Base-by-base conservation (phyloP, 2,888 invertebrate species). In the Drosophila melanosoma region DNA sequence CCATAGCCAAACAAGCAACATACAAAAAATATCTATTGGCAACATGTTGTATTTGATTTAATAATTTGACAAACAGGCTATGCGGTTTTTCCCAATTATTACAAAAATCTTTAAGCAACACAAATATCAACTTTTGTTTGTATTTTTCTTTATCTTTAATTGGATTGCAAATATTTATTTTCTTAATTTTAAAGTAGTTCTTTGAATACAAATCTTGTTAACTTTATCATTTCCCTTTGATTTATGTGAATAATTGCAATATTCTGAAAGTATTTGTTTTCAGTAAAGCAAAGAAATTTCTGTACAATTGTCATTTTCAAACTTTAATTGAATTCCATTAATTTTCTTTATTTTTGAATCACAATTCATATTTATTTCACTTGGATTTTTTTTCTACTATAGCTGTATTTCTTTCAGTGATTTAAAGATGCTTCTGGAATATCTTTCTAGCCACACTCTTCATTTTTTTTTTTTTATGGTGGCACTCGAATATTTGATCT, bases 401-500 rank as follows among this genome's bases (percentile, higher is more conserved):
- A n/a, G n/a, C n/a, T n/a, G n/a, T n/a, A n/a, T 40, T 45, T 45
- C 15, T 23, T 23, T 23, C 15, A 23, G 15, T 45, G 20, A 45
- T 23, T 45, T 15, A 15, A 15, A 23, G 23, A 17, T 11, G 15
- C 17, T 54, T 11, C 15, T 6, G 17, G n/a, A 29, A 56, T 26
- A 29, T 17, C n/a, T 7, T 54, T 54, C 1, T 2, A 20, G 48
- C n/a, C 48, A 40, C 66, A 38, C 33, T 35, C 54, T 12, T 17
- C 8, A 56, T 35, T 35, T 32, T 29, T 12, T 12, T 12, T 12
- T 23, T 36, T 20, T 48, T 38, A 23, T 15, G 32, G 23, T 36
- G 17, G 5, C 35, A 38, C 40, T 57, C 52, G 56, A 15, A 51
- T 42, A 71, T 61, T 71, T 65, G 67, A 75, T 75, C 75, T 78